Base-by-base conservation (phyloP, 2,797 vertebrate genomes). In the Capromys pilorides region DNA sequence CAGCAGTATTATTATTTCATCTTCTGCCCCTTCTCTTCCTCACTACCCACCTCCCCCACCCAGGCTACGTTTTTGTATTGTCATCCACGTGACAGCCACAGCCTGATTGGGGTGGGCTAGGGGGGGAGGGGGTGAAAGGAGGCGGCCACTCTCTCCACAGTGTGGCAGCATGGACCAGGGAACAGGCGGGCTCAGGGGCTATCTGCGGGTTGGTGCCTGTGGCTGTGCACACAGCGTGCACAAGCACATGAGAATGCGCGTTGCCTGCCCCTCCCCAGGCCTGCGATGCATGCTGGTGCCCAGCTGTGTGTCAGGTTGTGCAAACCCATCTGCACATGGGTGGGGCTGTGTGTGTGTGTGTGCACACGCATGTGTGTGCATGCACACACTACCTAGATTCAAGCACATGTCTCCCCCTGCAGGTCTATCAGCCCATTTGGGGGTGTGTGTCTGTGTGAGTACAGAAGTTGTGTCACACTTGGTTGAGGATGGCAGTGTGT, bases 111-210 rank as follows among this genome's bases (percentile, higher is more conserved):
- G 95, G 69, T 13, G 95, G 92, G 91, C 96, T n/a, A 88, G 90
- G 92, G 67, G 2, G 51, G 69, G 91, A 57, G 93, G 96, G 92
- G 95, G 22, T 39, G 49, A 73, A 6, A 71, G 77, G 87, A 71
- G 92, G 96, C 16, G 0, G 91, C 36, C 18, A 31, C 91, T 97
- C 91, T 98, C 92, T 98, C 99, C 99, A 99, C 99, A 98, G 98
- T 98, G 99, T 98, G 99, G 99, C 98, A 98, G 99, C 98, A 98
- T 98, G 98, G 98, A 98, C 98, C 98, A 98, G 98, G 98, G 97
- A 98, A 98, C 98, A 71, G 86, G 84, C 39, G 0, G 0, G 31
- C 79, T 22, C 16, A 1, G 16, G 28, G 28, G 57, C 2, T 9
- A 24, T 69, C 85, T 36, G 67, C 0, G 14, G 19, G 14, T 45